Percentiles rank a stretch among this genome's conserved stretches.
These are phyloP conservation scores for Mechanitis mazaeus DNA, from an alignment of 2,888 invertebrate species.

Conservation along the genomic window DNA sequence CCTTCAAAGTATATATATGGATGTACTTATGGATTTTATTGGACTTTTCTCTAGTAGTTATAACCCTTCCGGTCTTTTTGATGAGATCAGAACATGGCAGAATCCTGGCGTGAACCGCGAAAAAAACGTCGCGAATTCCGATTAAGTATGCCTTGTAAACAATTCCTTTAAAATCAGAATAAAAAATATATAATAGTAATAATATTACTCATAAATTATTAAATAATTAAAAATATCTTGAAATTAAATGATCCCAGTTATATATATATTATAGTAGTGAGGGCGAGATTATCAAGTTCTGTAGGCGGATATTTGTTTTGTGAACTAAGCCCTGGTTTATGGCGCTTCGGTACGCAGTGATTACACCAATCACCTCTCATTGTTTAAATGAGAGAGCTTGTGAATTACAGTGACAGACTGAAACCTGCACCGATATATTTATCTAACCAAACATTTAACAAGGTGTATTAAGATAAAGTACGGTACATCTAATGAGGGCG, in stretches of 20 bases:
- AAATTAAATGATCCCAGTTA: neutral
- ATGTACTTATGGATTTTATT: too few relatives aligned
- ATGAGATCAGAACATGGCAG: too few relatives aligned
- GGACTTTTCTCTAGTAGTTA: too few relatives aligned
- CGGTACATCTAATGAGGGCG: neutral
- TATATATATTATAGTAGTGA: conserved; percentile 7
- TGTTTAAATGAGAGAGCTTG: conserved; percentile 27
- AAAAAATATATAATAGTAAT: neutral
- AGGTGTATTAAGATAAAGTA: neutral
- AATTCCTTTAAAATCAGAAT: neutral
- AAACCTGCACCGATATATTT: conserved; percentile 23
- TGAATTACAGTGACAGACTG: conserved; percentile 27
- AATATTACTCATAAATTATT: too few relatives aligned
- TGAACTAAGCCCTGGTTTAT: conserved; percentile 24
- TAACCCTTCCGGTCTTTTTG: too few relatives aligned
- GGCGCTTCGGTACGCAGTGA: conserved; percentile 24
- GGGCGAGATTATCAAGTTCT: conserved; percentile 21
- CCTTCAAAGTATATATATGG: too few relatives aligned
- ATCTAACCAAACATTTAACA: conserved; percentile 20
- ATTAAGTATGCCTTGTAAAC: neutral
- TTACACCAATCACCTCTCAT: conserved; percentile 30
- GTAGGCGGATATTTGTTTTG: conserved; percentile 21
- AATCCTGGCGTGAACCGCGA: too few relatives aligned
- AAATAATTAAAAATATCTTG: too few relatives aligned
- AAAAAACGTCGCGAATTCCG: too few relatives aligned